Base-by-base conservation (phyloP, 2,888 invertebrate species). In the Stramonita haemastoma region DNA sequence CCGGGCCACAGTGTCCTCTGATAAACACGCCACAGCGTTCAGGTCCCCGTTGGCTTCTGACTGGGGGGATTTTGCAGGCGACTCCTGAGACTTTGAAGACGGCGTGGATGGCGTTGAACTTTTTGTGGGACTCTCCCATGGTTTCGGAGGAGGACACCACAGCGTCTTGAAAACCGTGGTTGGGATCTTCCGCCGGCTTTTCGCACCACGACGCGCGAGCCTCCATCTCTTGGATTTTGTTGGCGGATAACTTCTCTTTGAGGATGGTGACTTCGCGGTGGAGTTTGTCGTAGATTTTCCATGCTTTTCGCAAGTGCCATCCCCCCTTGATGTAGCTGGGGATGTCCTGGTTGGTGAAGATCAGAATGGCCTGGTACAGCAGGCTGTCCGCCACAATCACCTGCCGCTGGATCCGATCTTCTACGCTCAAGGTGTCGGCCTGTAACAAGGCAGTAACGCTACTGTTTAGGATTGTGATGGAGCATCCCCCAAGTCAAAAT, bases 271-370 rank as follows among this genome's bases (percentile, higher is more conserved):
- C 96, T 93, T 97, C 97, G 86, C 96, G 96, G 94, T 97, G 97
- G 1, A 97, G 96, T 92, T 97, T 97, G 92, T 97, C 97, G 94
- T 97, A 97, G 89, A 97, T 96, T 94, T 97, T 97, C 97, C 97
- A 97, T 0, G 97, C 97, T 95, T 97, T 97, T 57, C 97, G 96
- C 91, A 97, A 95, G 90, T 97, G 96, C 97, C 97, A 97, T 19
- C 97, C 97, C 0, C 97, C 97, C 89, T 95, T 97, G 87, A 97
- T 96, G 91, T 96, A 96, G 87, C 97, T 97, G 5, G 97, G 96
- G 85, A 97, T 96, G 94, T 97, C 97, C 94, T 97, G 97, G 92
- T 97, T 97, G 26, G 97, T 96, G 93, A 97, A 97, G 32, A 97
- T 97, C 77, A 97, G 95, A 87, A 97, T 97, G 0, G 97, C 97